Base-by-base conservation (phyloP, 2,888 invertebrate species). In the Melitaea athalia region DNA sequence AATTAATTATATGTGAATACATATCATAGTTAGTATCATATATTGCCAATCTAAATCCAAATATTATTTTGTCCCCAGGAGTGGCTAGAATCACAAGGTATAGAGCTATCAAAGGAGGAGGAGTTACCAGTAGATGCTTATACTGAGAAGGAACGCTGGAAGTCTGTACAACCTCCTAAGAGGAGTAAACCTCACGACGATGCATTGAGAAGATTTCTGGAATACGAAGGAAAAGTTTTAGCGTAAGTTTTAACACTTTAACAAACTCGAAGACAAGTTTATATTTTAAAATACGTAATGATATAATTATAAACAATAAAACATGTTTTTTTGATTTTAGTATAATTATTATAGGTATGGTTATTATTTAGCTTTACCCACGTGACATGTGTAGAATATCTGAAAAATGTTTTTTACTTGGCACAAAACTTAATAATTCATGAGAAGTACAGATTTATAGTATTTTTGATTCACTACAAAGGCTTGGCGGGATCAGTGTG, bases 61-160 rank as follows among this genome's bases (percentile, higher is more conserved):
- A 24, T 3, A 5, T 49, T 49, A 38, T 43, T 24, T 42, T 24
- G 7, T 61, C 17, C 15, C 5, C 81, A 96, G 96, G 95, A 97
- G 88, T 98, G 95, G 92, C 87, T 98, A 81, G 94, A 93, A 72
- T 97, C 97, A 76, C 97, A 98, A 89, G 98, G 98, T 0, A 90
- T 98, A 63, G 95, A 95, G 71, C 84, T 98, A 55, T 94, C 95
- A 42, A 94, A 95, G 31, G 90, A 94, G 12, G 97, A 97, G 83
- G 91, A 93, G 31, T 81, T 95, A 72, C 97, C 97, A 0, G 87
- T 92, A 14, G 97, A 98, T 85, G 95, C 95, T 0, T 96, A 96
- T 81, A 93, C 91, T 0, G 86, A 93, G 79, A 93, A 81, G 77
- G 93, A 88, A 74, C 83, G 79, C 57, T 94, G 86, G 90, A 91